A percentile compares a stretch with the other conserved stretches of the same genome.
These are phyloP conservation scores for Elymnias hypermnestra DNA, from an alignment of 1,140 invertebrate species.

Conservation along the genomic window DNA sequence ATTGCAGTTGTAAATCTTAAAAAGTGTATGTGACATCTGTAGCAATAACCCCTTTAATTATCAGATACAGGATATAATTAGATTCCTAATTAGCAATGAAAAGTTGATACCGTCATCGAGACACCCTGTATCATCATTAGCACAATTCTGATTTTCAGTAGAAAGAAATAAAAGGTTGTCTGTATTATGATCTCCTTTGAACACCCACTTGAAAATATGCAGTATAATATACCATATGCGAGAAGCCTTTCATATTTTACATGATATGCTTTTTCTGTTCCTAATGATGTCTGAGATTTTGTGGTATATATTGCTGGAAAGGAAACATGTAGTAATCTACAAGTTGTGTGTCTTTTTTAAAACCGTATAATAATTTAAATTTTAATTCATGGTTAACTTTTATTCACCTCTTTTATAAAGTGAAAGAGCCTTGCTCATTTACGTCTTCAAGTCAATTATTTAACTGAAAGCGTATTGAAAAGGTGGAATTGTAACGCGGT, in stretches of 20 bases:
- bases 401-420: no score
- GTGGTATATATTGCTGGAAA: no score
- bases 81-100: conserved; percentile 14
- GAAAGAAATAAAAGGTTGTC: conserved; percentile 3
- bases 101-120: conserved; percentile 2
- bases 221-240: no score
- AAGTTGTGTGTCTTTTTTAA: no score
- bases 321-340: no score
- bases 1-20: no score
- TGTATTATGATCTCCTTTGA: conserved; percentile 1
- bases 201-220: not conserved
- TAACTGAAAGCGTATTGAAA: conserved; percentile 3
- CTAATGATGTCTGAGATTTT: no score
- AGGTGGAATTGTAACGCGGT: conserved; percentile 1
- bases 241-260: no score
- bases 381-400: no score
- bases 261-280: no score
- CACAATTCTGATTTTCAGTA: not conserved
- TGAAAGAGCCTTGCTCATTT: not conserved
- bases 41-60: not conserved
- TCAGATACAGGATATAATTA: conserved; percentile 10
- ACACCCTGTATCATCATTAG: conserved; percentile 2
- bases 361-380: no score
- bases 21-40: no score
- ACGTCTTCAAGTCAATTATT: conserved; percentile 6